A percentile compares a stretch with the other conserved stretches of the same genome.
phyloP scores from a whole-genome alignment of 2,888 invertebrate species.

The Zhuqinia jingwanae region DNA sequence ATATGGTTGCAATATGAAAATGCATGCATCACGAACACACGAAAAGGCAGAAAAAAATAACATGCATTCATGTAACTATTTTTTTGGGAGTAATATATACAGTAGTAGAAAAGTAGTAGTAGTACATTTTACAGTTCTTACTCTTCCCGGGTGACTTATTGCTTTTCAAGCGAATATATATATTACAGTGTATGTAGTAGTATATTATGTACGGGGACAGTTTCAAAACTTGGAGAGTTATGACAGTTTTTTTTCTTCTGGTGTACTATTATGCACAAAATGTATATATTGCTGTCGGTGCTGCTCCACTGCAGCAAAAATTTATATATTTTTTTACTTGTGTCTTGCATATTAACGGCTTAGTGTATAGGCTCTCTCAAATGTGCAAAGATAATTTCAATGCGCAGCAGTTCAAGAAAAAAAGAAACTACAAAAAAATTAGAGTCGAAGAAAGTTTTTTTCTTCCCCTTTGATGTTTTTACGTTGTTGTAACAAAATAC shows the following conservation, averaged over 20 bases:
- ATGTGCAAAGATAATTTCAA: background rate
- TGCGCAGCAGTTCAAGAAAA: background rate
- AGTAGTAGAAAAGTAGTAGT: no score
- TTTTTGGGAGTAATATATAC: background rate
- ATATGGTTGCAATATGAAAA: constrained; percentile 68
- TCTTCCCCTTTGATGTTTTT: background rate
- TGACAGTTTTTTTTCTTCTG: constrained; percentile 40
- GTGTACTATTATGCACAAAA: constrained; percentile 47
- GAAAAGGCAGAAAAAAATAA: background rate
- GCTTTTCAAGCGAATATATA: constrained; percentile 44
- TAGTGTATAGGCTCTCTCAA: background rate
- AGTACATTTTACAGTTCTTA: background rate
- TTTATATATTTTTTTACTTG: constrained; percentile 46
- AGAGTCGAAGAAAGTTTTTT: no score
- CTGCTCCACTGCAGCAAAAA: constrained; percentile 9
- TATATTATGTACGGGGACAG: constrained; percentile 60
- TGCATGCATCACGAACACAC: constrained; percentile 32
- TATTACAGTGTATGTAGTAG: constrained; percentile 9
- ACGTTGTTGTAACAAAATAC: background rate
- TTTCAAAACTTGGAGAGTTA: constrained; percentile 67
- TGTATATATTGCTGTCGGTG: background rate
- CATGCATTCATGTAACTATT: no score
- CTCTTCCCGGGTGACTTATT: constrained; percentile 63
- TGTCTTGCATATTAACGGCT: background rate
- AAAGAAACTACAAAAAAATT: no score